Evolutionary conservation across 2,888 invertebrate species (phyloP), one percentile per base, ranked within the genome.

Genomic region (Athripsodes cinereus): DNA sequence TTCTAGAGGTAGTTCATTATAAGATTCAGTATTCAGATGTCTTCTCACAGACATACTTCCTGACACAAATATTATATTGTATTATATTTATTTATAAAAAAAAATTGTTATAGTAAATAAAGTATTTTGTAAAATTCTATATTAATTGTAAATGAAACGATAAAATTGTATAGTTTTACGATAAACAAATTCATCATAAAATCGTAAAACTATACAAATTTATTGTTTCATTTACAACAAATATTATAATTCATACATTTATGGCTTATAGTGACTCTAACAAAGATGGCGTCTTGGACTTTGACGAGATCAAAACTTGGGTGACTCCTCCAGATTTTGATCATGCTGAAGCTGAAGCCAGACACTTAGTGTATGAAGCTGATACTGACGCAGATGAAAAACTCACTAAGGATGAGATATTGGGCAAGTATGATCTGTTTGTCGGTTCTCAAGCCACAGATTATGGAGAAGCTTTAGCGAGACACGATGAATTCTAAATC

Each of bases 371-470:
- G 64, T 92, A 90, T 74, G 96, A 97, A 72, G 92, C 96, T 0
- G 99, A 99, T 74, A 77, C 81, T 0, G 90, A 99, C 75, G 87
- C 88, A 10, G 98, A 99, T 74, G 90, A 92, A 66, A 86, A 87
- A 69, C 80, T 99, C 22, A 91, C 90, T 8, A 91, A 90, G 72
- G 85, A 86, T 0, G 98, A 99, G 75, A 87, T 99, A 31, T 73
- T 98, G 21, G 87, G 89, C 56, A 97, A 98, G 71, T 97, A 97
- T 71, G 98, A 99, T 73, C 79, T 97, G 10, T 99, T 98, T 74
- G 98, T 98, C 2, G 98, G 98, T 35, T 97, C 97, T 0, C 98
- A 99, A 72, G 98, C 96, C 1, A 99, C 98, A 0, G 98, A 99
- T 77, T 99, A 97, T 72, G 98, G 99, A 1, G 96, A 98, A 71